Conservation (phyloP, 2,113 vertebrate species). For the Urocynchramus pylzowi region DNA sequence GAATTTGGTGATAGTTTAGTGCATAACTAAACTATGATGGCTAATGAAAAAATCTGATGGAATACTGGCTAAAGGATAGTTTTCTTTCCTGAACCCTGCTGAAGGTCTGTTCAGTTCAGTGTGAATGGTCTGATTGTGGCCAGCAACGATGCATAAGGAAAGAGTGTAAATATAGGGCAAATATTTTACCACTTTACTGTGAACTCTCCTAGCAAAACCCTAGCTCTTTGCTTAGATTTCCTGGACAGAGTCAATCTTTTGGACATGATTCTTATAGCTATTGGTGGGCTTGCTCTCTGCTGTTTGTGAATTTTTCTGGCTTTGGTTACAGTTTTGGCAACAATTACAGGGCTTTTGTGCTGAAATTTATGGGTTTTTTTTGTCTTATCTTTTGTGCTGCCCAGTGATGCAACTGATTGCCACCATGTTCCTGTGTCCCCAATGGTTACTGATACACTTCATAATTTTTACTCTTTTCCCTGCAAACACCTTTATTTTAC, state of each 20-base stretch:
- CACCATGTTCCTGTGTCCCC: neutral
- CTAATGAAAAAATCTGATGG: neutral
- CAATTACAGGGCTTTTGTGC: neutral
- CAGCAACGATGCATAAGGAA: neutral
- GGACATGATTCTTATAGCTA: rapidly evolving
- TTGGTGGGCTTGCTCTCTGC: neutral
- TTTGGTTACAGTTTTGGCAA: neutral
- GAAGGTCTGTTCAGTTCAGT: neutral
- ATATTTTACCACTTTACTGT: neutral
- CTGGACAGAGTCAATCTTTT: neutral
- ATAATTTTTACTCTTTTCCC: neutral
- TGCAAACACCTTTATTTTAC: neutral
- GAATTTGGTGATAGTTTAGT: neutral
- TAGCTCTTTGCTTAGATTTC: neutral
- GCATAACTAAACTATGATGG: neutral
- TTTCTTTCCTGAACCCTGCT: neutral
- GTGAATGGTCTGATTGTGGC: neutral
- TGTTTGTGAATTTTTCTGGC: neutral
- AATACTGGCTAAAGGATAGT: neutral
- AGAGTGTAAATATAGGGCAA: neutral
- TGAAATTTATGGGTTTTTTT: rapidly evolving
- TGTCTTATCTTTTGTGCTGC: neutral
- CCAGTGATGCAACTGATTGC: neutral
- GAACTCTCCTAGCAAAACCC: neutral
- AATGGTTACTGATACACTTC: neutral